phyloP scores from a whole-genome alignment of 2,888 invertebrate species.

The Tethea ocularis region DNA sequence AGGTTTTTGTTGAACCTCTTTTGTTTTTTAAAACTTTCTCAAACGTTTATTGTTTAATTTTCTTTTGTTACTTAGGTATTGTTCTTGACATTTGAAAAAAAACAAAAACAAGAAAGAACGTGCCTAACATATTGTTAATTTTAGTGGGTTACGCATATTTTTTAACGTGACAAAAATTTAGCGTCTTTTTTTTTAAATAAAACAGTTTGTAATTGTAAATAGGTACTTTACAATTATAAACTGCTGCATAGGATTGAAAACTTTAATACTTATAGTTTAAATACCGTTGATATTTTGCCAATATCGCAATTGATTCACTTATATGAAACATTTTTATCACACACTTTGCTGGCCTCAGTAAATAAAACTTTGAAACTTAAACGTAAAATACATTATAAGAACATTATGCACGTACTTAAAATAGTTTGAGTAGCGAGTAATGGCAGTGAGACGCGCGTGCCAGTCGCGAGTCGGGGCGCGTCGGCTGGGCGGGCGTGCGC shows the following conservation, averaged over 20 bases:
- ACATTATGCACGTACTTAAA: slow-evolving; percentile 4
- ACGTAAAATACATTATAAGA: background rate
- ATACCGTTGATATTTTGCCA: background rate
- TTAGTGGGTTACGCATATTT: background rate
- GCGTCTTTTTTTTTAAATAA: no score
- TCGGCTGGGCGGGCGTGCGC: slow-evolving; percentile 22
- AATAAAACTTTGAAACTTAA: background rate
- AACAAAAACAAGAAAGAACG: background rate
- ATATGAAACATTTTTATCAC: background rate
- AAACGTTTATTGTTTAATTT: background rate
- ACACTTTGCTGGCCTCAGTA: background rate
- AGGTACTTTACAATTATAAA: no score
- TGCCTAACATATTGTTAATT: background rate
- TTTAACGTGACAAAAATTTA: background rate
- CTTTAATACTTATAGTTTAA: background rate
- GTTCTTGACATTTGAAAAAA: background rate
- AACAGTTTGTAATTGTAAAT: no score
- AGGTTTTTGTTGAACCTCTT: background rate
- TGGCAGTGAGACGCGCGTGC: slow-evolving; percentile 14
- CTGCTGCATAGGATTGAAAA: background rate
- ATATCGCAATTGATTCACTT: background rate
- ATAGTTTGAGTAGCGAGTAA: slow-evolving; percentile 9
- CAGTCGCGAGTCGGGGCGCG: slow-evolving; percentile 19
- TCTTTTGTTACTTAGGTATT: background rate
- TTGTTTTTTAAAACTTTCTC: background rate